Evolutionary conservation across 2,113 vertebrate genomes (phyloP).

Genomic region (Acrocephalus kingi): DNA sequence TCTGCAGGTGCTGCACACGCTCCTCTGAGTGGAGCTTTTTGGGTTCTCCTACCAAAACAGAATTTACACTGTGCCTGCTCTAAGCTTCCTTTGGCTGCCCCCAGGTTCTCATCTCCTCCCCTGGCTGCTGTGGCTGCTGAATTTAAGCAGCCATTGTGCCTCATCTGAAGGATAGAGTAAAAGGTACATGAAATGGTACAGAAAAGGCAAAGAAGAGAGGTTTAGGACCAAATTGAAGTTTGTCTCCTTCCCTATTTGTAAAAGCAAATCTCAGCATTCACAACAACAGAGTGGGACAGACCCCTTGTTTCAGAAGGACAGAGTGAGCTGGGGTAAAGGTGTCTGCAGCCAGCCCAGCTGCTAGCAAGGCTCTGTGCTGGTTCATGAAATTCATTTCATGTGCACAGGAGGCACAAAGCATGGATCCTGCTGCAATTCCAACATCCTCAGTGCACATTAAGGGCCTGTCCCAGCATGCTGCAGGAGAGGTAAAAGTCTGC

Average conservation of each 20-base stretch:
- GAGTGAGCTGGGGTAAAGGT: background rate
- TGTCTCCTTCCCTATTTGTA: background rate
- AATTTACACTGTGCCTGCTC: background rate
- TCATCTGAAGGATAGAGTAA: background rate
- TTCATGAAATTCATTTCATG: background rate
- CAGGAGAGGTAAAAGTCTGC: background rate
- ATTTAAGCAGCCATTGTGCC: background rate
- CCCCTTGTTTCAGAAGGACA: background rate
- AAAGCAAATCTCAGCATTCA: background rate
- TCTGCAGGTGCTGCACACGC: background rate
- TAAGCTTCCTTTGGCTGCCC: background rate
- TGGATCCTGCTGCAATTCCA: background rate
- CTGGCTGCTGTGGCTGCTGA: background rate
- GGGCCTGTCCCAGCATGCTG: background rate
- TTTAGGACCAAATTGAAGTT: background rate
- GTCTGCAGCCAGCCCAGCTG: background rate
- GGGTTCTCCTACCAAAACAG: background rate
- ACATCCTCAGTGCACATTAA: rapidly evolving
- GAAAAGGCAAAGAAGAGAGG: background rate
- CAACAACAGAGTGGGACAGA: background rate
- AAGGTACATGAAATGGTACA: background rate
- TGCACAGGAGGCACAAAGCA: background rate
- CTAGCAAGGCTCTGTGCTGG: background rate
- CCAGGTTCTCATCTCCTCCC: background rate
- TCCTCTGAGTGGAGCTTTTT: background rate